Evolutionary conservation across 2,888 invertebrate species (phyloP).

Genomic region (Amphiduros pacificus): DNA sequence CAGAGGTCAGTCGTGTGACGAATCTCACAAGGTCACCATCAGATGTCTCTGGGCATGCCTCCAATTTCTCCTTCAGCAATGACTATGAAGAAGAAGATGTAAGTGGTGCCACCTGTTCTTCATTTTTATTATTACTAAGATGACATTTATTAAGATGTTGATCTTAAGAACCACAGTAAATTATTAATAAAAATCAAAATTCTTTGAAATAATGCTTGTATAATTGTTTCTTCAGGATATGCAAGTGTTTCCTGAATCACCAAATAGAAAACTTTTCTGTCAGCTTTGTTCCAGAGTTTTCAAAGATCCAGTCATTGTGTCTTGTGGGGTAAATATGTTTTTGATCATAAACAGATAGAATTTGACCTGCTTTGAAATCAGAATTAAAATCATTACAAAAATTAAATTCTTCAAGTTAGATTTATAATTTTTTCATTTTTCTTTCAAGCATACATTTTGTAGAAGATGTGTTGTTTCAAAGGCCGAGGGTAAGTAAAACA

Average conservation of each 20-base stretch:
- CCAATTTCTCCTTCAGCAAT: not conserved
- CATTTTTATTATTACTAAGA: too few relatives aligned
- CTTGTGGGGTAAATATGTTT: constrained; percentile 51
- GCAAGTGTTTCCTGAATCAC: constrained; percentile 51
- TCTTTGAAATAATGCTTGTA: too few relatives aligned
- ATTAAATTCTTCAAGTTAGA: not conserved
- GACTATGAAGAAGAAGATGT: not conserved
- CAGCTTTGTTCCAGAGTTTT: constrained; percentile 51
- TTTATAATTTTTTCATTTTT: constrained; percentile 8
- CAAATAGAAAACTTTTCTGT: constrained; percentile 54
- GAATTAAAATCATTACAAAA: too few relatives aligned
- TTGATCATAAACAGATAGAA: not conserved
- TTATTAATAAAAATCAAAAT: too few relatives aligned
- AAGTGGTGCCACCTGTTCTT: too few relatives aligned
- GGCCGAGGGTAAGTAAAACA: constrained; percentile 36
- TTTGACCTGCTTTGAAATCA: not conserved
- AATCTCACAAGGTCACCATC: not conserved
- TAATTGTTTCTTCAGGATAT: too few relatives aligned
- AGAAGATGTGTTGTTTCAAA: constrained; percentile 44
- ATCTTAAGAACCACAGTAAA: too few relatives aligned
- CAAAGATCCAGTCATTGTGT: constrained; percentile 56
- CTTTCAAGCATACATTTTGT: constrained; percentile 56
- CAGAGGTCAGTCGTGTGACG: too few relatives aligned
- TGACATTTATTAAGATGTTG: too few relatives aligned
- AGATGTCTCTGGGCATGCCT: not conserved